Base-by-base conservation (phyloP, 2,113 vertebrate genomes). In the Ifrita kowaldi region DNA sequence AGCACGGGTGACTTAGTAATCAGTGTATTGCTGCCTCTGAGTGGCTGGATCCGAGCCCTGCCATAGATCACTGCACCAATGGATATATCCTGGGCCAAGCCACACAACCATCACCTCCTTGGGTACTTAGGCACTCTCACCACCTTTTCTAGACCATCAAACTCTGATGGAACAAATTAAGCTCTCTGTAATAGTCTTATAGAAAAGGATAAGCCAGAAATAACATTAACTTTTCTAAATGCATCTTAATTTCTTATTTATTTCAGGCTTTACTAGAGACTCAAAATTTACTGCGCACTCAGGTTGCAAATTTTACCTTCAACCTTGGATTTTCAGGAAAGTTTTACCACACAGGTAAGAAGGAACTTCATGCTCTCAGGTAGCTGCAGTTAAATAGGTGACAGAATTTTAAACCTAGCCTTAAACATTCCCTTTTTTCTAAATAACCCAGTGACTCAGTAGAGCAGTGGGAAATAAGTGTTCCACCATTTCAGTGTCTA, bases 251-350 rank as follows among this genome's bases (percentile, higher is more conserved):
- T 97, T 98, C 97, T 98, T 98, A 95, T 98, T 97, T 98, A 97
- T 98, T 98, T 97, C 97, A 99, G 98, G 98, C 98, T 87, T 98
- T 99, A 97, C 98, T 99, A 98, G 98, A 98, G 97, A 98, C 98
- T 93, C 98, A 99, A 98, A 98, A 97, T 96, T 98, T 98, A 97
- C 98, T 99, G 98, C 98, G 98, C 94, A 98, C 97, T 98, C 98
- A 98, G 97, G 98, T 99, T 98, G 98, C 98, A 98, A 99, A 99
- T 98, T 99, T 99, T 98, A 99, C 98, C 97, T 99, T 99, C 98
- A 99, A 98, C 98, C 98, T 99, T 97, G 98, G 98, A 98, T 99
- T 98, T 98, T 99, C 98, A 97, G 98, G 98, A 98, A 99, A 98
- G 97, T 99, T 99, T 98, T 98, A 98, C 98, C 98, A 98, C 90